Evolutionary conservation across 2,888 invertebrate species (phyloP), one percentile per base, ranked within the genome.

Genomic region (Lysandra coridon): DNA sequence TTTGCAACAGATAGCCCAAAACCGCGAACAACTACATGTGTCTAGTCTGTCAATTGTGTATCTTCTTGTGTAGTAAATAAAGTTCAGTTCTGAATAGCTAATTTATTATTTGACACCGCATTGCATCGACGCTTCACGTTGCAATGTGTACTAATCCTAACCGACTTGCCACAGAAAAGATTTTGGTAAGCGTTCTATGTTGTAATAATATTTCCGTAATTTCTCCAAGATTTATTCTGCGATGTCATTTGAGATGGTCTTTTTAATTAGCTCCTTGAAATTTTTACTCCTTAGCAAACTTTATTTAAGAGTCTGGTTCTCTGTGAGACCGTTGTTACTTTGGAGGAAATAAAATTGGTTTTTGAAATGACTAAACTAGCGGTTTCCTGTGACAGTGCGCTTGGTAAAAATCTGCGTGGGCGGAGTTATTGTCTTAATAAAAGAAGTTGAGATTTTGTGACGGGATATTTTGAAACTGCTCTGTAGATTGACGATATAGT

Each of bases 171-270:
- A 49, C 44, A 49, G 44, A 49, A 49, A 49, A 49, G 49, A 49
- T 49, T 49, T 49, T 49, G 49, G 76, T 76, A 12, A 73, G 73
- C 76, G 33, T 78, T 44, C 75, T 78, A 69, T 78, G 69, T 73
- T 79, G 78, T 78, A 76, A 44, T 64, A 57, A 76, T 5, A 49
- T 49, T 49, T 12, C 49, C 14, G 44, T 44, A 23, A 23, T 75
- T 23, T 49, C 10, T 49, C 12, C 30, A 10, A 44, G 23, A 44
- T 44, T 75, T 23, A 49, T 75, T 12, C n/a, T 23, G 10, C n/a
- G 12, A 49, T 75, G 12, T 49, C 30, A 75, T 75, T 75, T 75
- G 44, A n/a, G 49, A 49, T 23, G 44, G 4, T 23, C 6, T 23
- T 75, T 75, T 74, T 44, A 23, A 14, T 37, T 69, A 33, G 3